These are phyloP conservation scores for Gulo gulo DNA, from an alignment of 2,113 vertebrate genomes.

Conservation along the genomic window DNA sequence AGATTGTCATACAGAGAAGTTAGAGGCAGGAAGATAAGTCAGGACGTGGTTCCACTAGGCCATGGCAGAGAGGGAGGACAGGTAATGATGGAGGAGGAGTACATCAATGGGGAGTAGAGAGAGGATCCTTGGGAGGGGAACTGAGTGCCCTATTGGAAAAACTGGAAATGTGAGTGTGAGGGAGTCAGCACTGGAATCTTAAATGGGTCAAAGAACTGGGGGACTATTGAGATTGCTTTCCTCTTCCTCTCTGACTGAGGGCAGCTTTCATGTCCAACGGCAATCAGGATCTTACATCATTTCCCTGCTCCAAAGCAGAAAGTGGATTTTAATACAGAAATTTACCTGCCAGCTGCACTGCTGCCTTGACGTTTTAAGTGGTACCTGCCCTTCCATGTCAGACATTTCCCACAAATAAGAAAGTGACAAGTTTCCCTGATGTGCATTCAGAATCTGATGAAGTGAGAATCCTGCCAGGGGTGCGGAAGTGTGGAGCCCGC, in stretches of 20 bases:
- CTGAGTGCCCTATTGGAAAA: not conserved
- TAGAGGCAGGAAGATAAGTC: not conserved
- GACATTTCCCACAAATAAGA: conserved; percentile 51
- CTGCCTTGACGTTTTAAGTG: conserved; percentile 60
- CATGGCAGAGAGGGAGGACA: not conserved
- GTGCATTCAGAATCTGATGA: not conserved
- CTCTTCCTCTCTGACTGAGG: not conserved
- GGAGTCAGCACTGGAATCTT: not conserved
- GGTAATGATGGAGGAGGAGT: not conserved
- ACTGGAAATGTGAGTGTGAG: not conserved
- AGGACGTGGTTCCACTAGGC: not conserved
- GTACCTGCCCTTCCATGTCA: conserved; percentile 47
- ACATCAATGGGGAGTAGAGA: not conserved
- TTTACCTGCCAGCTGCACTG: not conserved
- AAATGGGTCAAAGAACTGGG: not conserved
- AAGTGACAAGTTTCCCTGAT: conserved; percentile 49
- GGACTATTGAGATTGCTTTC: not conserved
- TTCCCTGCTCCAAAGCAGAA: not conserved
- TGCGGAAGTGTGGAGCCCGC: not conserved
- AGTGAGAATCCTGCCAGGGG: not conserved
- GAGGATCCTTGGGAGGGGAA: not conserved
- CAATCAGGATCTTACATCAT: not conserved
- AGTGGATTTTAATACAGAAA: conserved; percentile 26
- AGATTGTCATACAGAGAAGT: not conserved
- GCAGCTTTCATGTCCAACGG: not conserved